Base-by-base conservation (phyloP, 2,888 invertebrate species). In the Synanthedon formicaeformis region DNA sequence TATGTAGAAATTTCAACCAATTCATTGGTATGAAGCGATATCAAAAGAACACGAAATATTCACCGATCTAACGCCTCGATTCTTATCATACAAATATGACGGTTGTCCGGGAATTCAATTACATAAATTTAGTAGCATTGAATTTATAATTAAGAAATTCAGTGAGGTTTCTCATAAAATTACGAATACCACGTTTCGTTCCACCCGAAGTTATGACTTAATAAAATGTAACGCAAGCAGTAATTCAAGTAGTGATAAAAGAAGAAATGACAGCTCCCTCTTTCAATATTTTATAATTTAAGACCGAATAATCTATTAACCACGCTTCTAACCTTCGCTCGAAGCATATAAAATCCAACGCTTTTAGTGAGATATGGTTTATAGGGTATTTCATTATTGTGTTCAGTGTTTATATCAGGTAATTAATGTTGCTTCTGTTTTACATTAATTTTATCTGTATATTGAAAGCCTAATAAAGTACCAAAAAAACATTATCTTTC, bases 181-280 rank as follows among this genome's bases (percentile, higher is more conserved):
- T 66, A 69, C 64, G 58, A 60, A 59, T 58, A 57, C 63, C 57
- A 56, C 63, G 57, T 76, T 82, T 80, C 77, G 82, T 82, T 81
- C 75, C 79, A 63, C 69, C 63, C 58, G 63, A 80, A 80, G 69
- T 81, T 78, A 85, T 78, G 73, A 74, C 79, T 78, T 78, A 70
- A 81, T 83, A 80, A 78, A 82, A 81, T 62, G 63, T 66, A 65
- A 75, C 65, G 62, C 66, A 60, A 60, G 60, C 63, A 76, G 70
- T 84, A 80, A 72, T 67, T 82, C 75, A 80, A 60, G 58, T 52
- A 55, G 65, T 73, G 68, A 74, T 78, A 80, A 83, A 78, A 70
- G 77, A 68, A 67, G 64, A 65, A 63, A 67, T 70, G 75, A 78
- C 75, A 67, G 65, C 58, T 62, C 63, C 60, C 63, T 64, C 58